These are phyloP conservation scores for Balaenoptera acutorostrata DNA, from an alignment of 2,113 vertebrate species.

Conservation along the genomic window DNA sequence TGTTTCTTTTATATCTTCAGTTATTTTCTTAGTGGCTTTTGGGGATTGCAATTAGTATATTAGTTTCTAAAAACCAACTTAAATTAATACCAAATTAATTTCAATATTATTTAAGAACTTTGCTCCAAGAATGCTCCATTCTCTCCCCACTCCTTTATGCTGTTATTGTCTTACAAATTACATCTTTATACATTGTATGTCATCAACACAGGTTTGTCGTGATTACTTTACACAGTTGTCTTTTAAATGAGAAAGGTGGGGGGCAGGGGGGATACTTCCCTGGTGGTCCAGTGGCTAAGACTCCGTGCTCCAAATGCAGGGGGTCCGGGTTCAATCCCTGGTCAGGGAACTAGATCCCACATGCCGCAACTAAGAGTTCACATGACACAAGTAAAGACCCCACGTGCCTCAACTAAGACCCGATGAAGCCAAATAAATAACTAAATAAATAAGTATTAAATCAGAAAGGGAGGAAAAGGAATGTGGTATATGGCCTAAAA, in stretches of 20 bases:
- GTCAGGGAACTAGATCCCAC: no score
- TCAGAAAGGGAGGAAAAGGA: no score
- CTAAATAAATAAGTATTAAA: no score
- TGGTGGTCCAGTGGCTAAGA: neutral
- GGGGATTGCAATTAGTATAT: neutral
- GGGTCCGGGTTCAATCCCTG: neutral
- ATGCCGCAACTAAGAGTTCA: no score
- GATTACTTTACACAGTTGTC: slow-evolving; percentile 3
- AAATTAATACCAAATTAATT: slow-evolving; percentile 10
- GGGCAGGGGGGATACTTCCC: neutral
- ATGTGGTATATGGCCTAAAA: no score
- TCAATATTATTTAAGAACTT: slow-evolving; percentile 3
- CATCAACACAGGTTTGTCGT: neutral
- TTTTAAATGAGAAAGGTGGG: slow-evolving; percentile 25
- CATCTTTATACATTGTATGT: neutral
- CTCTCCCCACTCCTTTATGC: neutral
- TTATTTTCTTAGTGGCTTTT: slow-evolving; percentile 18
- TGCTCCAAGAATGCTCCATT: neutral
- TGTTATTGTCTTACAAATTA: neutral
- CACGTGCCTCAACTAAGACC: no score
- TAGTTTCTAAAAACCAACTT: neutral
- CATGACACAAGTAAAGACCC: no score
- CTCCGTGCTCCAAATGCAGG: neutral
- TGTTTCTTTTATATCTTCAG: slow-evolving; percentile 10
- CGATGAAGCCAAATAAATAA: no score